These are phyloP conservation scores for Daktulosphaira vitifoliae DNA, from an alignment of 1,140 invertebrate genomes.

Conservation along the genomic window DNA sequence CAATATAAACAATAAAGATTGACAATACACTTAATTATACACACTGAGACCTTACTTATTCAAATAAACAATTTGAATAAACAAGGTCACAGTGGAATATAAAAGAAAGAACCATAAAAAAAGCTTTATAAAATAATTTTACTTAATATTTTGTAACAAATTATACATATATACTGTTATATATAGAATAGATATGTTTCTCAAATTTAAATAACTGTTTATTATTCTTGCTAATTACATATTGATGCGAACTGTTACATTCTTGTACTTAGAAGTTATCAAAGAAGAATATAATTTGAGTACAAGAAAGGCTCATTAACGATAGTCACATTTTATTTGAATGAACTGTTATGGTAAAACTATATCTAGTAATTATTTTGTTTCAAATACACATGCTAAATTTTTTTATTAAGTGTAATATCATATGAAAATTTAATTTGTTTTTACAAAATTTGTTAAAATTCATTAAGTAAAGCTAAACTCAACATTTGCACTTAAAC, in stretches of 20 bases:
- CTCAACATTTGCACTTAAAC: conserved; percentile 1
- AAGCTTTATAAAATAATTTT: neutral
- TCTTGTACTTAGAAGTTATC: neutral
- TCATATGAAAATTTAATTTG: neutral
- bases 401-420: neutral
- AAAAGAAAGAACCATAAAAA: neutral
- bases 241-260: neutral
- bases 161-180: too few relatives aligned
- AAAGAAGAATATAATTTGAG: neutral
- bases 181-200: neutral
- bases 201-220: neutral
- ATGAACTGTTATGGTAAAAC: neutral
- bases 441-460: neutral
- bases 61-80: neutral
- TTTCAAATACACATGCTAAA: neutral
- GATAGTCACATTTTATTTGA: too few relatives aligned
- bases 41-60: neutral
- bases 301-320: neutral
- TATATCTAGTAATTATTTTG: neutral
- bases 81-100: neutral
- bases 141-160: conserved; percentile 1
- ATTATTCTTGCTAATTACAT: neutral
- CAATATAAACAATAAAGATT: neutral
- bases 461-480: neutral
- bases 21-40: neutral